Conservation (phyloP, 2,797 vertebrate species). For the Oceanodroma leucorhoa region DNA sequence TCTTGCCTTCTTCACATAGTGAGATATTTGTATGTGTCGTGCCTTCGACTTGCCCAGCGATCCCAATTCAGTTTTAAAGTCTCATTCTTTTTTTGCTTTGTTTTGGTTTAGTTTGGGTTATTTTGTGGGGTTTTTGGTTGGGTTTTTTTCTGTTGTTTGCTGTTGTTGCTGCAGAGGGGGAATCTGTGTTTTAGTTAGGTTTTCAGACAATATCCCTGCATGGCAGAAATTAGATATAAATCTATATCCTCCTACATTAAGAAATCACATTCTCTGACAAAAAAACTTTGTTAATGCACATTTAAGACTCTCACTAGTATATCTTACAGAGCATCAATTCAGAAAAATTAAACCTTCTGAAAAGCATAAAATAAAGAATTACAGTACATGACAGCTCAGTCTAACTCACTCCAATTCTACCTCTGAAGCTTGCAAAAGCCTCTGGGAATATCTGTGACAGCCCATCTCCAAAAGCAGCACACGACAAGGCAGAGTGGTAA, state of each 20-base stretch:
- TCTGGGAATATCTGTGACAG: constrained; percentile 52
- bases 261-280: not conserved
- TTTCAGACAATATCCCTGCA: not conserved
- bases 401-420: constrained; percentile 18
- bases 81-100: too few species aligned
- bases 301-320: not conserved
- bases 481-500: not conserved
- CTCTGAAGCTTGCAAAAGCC: constrained; percentile 6
- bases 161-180: not conserved
- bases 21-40: not conserved
- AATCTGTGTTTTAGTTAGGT: not conserved
- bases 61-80: not conserved
- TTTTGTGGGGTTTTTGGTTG: not conserved
- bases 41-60: not conserved
- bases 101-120: not conserved
- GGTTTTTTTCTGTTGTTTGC: not conserved
- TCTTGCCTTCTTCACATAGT: not conserved
- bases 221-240: not conserved
- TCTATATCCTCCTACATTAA: not conserved
- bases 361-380: constrained; percentile 37
- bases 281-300: not conserved
- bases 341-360: constrained; percentile 19
- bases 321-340: not conserved
- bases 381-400: constrained; percentile 33
- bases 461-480: constrained; percentile 4